Conservation (phyloP, 2,113 vertebrate species). For the Indicator indicator region DNA sequence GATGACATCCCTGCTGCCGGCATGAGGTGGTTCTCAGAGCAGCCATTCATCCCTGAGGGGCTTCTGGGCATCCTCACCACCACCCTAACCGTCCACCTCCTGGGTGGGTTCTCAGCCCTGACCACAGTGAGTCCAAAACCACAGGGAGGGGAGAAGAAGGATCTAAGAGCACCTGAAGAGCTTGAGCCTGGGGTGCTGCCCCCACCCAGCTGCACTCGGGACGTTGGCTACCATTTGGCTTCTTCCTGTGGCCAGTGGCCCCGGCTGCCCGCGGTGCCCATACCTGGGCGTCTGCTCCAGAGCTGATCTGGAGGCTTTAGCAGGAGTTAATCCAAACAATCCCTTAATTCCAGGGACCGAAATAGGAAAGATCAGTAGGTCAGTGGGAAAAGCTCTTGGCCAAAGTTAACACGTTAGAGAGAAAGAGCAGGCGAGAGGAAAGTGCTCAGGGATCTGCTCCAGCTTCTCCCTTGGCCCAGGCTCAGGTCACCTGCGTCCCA, state of each 20-base stretch:
- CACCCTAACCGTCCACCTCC: not conserved
- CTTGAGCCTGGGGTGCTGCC: accelerated
- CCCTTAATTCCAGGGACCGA: slow-evolving; percentile 58
- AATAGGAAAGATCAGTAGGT: slow-evolving; percentile 75
- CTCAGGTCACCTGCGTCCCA: accelerated
- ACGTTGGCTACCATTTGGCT: accelerated
- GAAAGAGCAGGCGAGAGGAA: not conserved
- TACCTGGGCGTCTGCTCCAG: slow-evolving; percentile 28
- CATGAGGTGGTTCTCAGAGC: not conserved
- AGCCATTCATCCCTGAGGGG: not conserved
- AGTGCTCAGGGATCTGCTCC: not conserved
- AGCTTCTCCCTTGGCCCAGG: accelerated
- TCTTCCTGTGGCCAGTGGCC: not conserved
- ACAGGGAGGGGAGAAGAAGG: not conserved
- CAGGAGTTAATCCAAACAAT: slow-evolving; percentile 60
- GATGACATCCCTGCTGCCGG: not conserved
- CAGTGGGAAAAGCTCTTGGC: slow-evolving; percentile 67
- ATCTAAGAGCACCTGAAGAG: not conserved
- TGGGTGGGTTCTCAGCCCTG: not conserved
- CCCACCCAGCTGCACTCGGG: not conserved
- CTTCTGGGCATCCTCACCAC: not conserved
- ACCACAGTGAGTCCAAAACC: accelerated
- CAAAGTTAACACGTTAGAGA: slow-evolving; percentile 22
- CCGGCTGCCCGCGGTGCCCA: not conserved
- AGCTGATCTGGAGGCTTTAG: slow-evolving; percentile 50